Conservation (phyloP, 2,888 invertebrate genomes). For the Netelia inedita region DNA sequence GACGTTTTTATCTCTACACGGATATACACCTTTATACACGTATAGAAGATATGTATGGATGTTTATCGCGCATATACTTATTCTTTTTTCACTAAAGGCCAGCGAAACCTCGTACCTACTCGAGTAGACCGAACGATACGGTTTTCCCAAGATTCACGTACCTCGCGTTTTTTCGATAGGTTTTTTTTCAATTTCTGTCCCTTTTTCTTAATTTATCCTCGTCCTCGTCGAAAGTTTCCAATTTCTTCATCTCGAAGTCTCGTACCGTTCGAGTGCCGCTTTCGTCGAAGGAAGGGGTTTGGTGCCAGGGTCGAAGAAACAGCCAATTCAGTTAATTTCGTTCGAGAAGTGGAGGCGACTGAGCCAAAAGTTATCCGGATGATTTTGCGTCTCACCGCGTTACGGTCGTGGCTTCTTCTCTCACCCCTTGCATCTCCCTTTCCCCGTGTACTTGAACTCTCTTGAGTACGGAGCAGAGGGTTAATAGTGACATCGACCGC, state of each 20-base stretch:
- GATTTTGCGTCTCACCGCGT: constrained; percentile 37
- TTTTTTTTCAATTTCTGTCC: background rate
- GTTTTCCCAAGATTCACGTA: background rate
- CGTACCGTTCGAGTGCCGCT: constrained; percentile 40
- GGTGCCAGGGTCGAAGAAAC: background rate
- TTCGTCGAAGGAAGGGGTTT: constrained; percentile 28
- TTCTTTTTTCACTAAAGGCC: constrained; percentile 5
- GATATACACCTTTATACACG: constrained; percentile 6
- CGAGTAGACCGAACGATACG: background rate
- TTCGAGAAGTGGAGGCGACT: background rate
- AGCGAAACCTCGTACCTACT: constrained; percentile 5
- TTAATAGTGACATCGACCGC: constrained; percentile 16
- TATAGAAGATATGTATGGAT: background rate
- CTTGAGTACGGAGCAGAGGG: background rate
- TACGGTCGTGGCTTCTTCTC: constrained; percentile 17
- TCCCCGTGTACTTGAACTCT: background rate
- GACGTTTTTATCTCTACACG: constrained; percentile 59
- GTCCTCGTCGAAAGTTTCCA: constrained; percentile 34
- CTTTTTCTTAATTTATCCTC: background rate
- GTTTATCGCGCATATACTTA: constrained; percentile 14
- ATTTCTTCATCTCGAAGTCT: constrained; percentile 40
- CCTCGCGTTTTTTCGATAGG: background rate
- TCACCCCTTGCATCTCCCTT: background rate
- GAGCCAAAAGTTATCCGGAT: constrained; percentile 16
- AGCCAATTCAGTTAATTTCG: constrained; percentile 63